These are phyloP conservation scores for Mesochorus sp. DNA, from an alignment of 2,888 invertebrate genomes.

Conservation along the genomic window DNA sequence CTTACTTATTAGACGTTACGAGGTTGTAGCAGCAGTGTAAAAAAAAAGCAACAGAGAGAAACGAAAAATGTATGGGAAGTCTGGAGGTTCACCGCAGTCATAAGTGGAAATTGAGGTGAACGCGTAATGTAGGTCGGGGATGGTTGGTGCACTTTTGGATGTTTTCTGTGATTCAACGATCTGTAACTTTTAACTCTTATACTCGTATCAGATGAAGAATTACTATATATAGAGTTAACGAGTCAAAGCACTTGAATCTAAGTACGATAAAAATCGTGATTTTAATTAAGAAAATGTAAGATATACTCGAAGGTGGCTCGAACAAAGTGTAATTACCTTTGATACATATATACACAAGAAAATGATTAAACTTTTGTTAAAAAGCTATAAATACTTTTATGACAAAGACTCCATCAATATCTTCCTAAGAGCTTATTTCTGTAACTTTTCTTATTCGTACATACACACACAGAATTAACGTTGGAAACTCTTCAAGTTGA, in stretches of 20 bases:
- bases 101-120: slow-evolving; percentile 4
- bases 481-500: slow-evolving; percentile 1
- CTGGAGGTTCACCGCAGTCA: background rate
- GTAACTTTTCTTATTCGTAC: background rate
- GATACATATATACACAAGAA: background rate
- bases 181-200: slow-evolving; percentile 3
- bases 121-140: slow-evolving; percentile 33
- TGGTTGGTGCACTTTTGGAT: slow-evolving; percentile 21
- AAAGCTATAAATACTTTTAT: background rate
- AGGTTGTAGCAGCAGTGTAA: background rate
- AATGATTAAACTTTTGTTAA: background rate
- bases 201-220: background rate
- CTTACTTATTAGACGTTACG: background rate
- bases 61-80: slow-evolving; percentile 19
- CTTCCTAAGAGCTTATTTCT: slow-evolving; percentile 14
- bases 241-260: no score
- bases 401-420: background rate
- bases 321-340: background rate
- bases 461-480: slow-evolving; percentile 5
- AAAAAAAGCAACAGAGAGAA: background rate
- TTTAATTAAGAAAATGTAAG: no score
- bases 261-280: no score
- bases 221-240: no score
- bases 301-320: no score
- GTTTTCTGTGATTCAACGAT: slow-evolving; percentile 5